phyloP scores from a whole-genome alignment of 2,888 invertebrate species.

The Enchytraeus crypticus region DNA sequence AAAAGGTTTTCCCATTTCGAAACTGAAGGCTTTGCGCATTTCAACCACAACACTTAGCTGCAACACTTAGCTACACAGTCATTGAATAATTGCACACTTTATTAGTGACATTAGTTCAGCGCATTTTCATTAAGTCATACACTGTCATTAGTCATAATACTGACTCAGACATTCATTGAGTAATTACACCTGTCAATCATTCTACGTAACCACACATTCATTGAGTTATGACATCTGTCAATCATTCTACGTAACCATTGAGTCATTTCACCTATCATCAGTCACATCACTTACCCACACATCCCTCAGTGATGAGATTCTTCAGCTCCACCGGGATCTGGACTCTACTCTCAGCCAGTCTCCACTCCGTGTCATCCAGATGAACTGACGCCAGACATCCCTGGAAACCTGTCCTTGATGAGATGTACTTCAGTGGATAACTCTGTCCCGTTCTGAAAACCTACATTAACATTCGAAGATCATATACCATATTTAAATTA shows the following conservation, averaged over 20 bases:
- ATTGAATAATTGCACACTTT: no score
- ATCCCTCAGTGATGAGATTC: constrained; percentile 10
- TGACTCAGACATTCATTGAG: no score
- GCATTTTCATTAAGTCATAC: no score
- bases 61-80: no score
- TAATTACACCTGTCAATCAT: no score
- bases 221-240: no score
- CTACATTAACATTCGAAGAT: background rate
- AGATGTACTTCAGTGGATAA: constrained; percentile 65
- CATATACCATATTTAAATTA: background rate
- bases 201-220: no score
- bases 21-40: no score
- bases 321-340: constrained; percentile 3
- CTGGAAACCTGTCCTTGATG: constrained; percentile 77
- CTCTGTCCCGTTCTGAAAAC: background rate
- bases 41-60: no score
- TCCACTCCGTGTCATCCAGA: constrained; percentile 65
- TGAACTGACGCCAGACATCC: constrained; percentile 88
- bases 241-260: background rate
- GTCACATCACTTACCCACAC: constrained; percentile 12
- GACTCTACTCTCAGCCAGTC: constrained; percentile 10
- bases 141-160: no score
- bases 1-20: no score
- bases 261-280: background rate
- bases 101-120: no score